Evolutionary conservation across 1,140 invertebrate genomes (phyloP), one percentile per base, ranked within the genome.

Genomic region (Elysia chlorotica): DNA sequence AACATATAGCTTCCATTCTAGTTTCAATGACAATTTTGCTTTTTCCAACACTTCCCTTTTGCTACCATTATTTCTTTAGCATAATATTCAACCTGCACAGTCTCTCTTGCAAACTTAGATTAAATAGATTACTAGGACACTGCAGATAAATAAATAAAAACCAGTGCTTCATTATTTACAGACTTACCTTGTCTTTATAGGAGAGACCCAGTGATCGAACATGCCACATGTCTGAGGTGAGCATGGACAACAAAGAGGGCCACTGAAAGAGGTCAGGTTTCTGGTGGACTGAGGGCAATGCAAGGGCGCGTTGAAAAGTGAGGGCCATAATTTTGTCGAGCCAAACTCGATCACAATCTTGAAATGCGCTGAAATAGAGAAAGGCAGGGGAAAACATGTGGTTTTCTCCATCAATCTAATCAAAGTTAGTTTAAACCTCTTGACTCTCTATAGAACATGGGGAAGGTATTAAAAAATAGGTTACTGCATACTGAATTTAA

Each of bases 171-270:
- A 59, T 3, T n/a, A n/a, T n/a, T 28, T 21, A 35, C 30, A 35
- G 28, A 53, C 33, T 38, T 66, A 78, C 76, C 74, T 74, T 73
- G 30, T 75, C 78, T 63, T 76, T 73, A 65, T 78, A 62, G n/a
- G 74, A 74, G 10, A 79, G 33, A 36, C 62, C n/a, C n/a, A n/a
- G n/a, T n/a, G n/a, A n/a, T n/a, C 25, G 14, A 41, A 10, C 36
- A 5, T 41, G 36, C 37, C 2, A 33, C 31, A 62, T 4, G n/a
- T n/a, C n/a, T n/a, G n/a, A 17, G 14, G 35, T 2, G 21, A 62
- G 59, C 1, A n/a, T 2, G 37, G 37, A 23, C 6, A 65, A 65
- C 33, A 35, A 30, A 17, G 25, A 30, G 30, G 61, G 61, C 25
- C n/a, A n/a, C n/a, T 10, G 61, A 33, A 33, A 30, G 61, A 63